Conservation (phyloP, 2,888 invertebrate genomes). For the Lordiphosa fenestrarum region DNA sequence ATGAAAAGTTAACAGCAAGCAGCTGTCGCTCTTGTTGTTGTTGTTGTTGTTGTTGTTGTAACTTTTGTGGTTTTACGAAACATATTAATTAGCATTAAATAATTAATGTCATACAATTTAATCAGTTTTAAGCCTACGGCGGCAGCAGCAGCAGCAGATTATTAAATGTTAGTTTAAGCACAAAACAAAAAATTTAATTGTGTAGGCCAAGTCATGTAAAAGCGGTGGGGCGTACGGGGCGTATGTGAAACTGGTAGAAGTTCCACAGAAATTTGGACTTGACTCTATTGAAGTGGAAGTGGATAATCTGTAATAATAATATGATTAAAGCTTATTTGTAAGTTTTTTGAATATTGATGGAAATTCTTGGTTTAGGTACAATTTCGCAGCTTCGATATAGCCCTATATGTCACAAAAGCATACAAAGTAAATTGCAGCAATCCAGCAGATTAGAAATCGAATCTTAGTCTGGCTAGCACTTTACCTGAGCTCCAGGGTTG, state of each 20-base stretch:
- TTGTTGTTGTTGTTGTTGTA: constrained; percentile 14
- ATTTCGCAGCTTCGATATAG: no score
- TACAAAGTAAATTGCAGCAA: no score
- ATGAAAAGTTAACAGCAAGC: constrained; percentile 68
- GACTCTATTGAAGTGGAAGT: no score
- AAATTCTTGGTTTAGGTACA: no score
- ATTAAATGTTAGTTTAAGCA: constrained; percentile 51
- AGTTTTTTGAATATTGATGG: no score
- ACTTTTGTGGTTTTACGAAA: constrained; percentile 66
- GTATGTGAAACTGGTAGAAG: constrained; percentile 29
- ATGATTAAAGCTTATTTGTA: no score
- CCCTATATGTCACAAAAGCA: no score
- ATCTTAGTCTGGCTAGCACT: no score
- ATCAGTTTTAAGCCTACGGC: constrained; percentile 66
- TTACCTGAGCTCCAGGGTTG: no score
- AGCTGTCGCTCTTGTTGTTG: constrained; percentile 35
- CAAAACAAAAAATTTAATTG: constrained; percentile 23
- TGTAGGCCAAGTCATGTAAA: constrained; percentile 9
- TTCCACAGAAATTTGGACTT: not conserved
- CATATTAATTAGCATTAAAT: constrained; percentile 75
- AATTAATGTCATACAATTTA: constrained; percentile 74
- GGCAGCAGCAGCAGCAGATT: constrained; percentile 22
- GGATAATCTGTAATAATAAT: no score
- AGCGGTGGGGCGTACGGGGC: constrained; percentile 10
- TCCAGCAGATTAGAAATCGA: no score